Evolutionary conservation across 2,113 vertebrate species (phyloP), one percentile per base, ranked within the genome.

Genomic region (Neopipo cinnamomea): DNA sequence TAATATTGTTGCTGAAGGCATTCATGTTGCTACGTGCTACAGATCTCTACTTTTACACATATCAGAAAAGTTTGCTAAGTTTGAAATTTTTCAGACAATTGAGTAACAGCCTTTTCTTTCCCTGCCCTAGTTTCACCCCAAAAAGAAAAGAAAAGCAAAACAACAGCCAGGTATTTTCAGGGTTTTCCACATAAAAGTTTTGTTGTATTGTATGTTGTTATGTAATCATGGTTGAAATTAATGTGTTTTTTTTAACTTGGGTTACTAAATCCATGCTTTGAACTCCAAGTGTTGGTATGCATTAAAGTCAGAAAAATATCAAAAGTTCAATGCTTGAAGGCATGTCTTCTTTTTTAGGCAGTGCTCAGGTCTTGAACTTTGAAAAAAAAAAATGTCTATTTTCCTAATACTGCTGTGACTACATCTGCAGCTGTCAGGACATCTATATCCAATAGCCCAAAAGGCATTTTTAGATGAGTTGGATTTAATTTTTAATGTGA

Each of bases 251-350:
- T 82, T 46, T 47, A 25, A 12, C 56, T 59, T 93, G 9, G 22
- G 58, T 85, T 93, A 73, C n/a, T 95, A 66, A 88, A 94, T 68
- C 70, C 58, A 17, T 92, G 47, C 77, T 96, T 96, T 93, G 93
- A 97, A 94, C 87, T 95, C 53, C 73, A 78, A 84, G 82, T 91
- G 88, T 91, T 96, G 76, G 53, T 89, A 92, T 86, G 78, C 58
- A 91, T 91, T 94, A 85, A 94, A 97, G 73, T 84, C 75, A 96
- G 81, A 73, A 88, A 80, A 93, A 91, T 94, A 91, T 75, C 67
- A 91, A 44, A 91, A 92, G 84, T 92, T 96, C 93, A 97, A 0
- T 75, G 94, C 94, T 92, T 0, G 1, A 91, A 97, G 95, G 87
- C 95, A 94, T 72, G 37, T 86, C 56, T 95, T 87, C 61, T 17